phyloP scores from a whole-genome alignment of 2,888 invertebrate species.

The Athalia circularis region DNA sequence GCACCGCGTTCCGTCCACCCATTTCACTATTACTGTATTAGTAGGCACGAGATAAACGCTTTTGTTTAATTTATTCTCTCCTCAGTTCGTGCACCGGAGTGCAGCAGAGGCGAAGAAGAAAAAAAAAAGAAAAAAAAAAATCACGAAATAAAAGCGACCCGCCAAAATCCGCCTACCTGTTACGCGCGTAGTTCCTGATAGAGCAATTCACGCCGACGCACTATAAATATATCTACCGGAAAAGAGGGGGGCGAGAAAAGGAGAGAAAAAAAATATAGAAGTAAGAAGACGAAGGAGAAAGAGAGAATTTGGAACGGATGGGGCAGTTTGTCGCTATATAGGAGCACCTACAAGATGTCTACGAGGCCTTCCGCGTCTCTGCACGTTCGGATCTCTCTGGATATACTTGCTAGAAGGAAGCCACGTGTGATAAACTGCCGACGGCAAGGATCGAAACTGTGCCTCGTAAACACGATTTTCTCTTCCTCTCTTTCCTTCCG shows the following conservation, averaged over 20 bases:
- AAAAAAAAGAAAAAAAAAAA: neutral
- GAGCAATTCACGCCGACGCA: slow-evolving; percentile 29
- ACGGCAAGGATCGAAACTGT: slow-evolving; percentile 44
- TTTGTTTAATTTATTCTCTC: neutral
- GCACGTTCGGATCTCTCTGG: slow-evolving; percentile 13
- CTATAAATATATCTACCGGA: slow-evolving; percentile 30
- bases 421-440: slow-evolving; percentile 46
- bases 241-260: slow-evolving; percentile 1
- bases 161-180: slow-evolving; percentile 14
- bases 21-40: slow-evolving; percentile 31
- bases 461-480: slow-evolving; percentile 44
- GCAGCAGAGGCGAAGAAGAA: neutral
- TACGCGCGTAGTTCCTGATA: slow-evolving; percentile 32
- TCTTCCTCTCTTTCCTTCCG: slow-evolving; percentile 4
- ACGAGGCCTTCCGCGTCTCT: slow-evolving; percentile 33
- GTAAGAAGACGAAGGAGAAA: slow-evolving; percentile 2
- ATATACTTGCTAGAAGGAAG: slow-evolving; percentile 27
- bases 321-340: slow-evolving; percentile 57
- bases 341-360: slow-evolving; percentile 44
- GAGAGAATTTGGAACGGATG: slow-evolving; percentile 19
- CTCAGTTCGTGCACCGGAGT: too few relatives aligned
- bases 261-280: neutral
- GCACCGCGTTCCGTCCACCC: slow-evolving; percentile 29
- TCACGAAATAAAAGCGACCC: neutral
- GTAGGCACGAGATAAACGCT: neutral